Percentiles rank a stretch among this genome's conserved stretches.
Evolutionary conservation across 1,140 invertebrate species (phyloP).

Genomic region (Drosophila auraria): DNA sequence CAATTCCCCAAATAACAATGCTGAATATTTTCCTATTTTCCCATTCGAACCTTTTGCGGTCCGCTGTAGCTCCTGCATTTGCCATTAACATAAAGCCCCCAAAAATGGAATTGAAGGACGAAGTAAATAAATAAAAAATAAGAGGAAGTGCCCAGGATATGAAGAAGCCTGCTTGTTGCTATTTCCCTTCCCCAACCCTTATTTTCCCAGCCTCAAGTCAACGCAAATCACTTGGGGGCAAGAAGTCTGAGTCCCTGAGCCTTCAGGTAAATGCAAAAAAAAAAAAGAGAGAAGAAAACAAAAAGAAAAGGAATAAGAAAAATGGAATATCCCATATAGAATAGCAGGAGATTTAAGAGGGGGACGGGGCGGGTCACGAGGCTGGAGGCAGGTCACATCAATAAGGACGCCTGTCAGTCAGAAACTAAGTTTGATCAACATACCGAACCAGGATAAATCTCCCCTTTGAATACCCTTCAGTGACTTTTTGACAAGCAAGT

Average conservation of each 20-base stretch:
- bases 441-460: conserved; percentile 4
- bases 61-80: conserved; percentile 11
- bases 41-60: conserved; percentile 44
- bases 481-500: neutral
- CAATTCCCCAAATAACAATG: conserved; percentile 70
- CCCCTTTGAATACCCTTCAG: conserved; percentile 10
- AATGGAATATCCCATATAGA: conserved; percentile 23
- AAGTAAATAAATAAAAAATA: conserved; percentile 60
- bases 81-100: conserved; percentile 52
- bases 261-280: conserved; percentile 37
- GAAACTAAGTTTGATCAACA: conserved; percentile 26
- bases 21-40: conserved; percentile 66
- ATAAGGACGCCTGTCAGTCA: conserved; percentile 58
- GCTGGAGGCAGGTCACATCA: conserved; percentile 31
- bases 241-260: conserved; percentile 18
- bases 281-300: neutral
- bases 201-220: conserved; percentile 11
- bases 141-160: conserved; percentile 17
- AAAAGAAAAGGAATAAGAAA: conserved; percentile 13
- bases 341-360: conserved; percentile 3
- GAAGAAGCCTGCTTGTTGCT: conserved; percentile 29
- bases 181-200: neutral
- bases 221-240: conserved; percentile 35
- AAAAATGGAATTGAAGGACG: conserved; percentile 34
- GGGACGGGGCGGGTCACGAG: no score